phyloP scores from a whole-genome alignment of 2,888 invertebrate genomes.

The Hyposoter didymator region DNA sequence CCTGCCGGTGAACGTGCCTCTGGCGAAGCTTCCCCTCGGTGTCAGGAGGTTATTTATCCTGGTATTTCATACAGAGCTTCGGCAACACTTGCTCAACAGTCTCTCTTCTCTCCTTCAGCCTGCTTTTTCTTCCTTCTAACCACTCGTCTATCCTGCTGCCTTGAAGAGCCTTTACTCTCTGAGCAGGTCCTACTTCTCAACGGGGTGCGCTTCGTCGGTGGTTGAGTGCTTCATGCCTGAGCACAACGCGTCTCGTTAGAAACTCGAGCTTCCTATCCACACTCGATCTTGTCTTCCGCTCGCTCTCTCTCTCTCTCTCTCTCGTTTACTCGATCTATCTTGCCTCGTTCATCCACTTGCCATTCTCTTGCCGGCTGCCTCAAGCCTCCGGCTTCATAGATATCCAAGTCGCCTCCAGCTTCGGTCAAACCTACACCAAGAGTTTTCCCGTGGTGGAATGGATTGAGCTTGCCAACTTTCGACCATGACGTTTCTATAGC shows the following conservation, averaged over 20 bases:
- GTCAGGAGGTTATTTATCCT: constrained; percentile 73
- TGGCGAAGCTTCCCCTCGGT: constrained; percentile 37
- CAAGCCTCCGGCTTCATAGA: constrained; percentile 36
- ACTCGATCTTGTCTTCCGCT: constrained; percentile 12
- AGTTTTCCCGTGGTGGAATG: constrained; percentile 41
- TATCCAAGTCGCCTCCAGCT: constrained; percentile 51
- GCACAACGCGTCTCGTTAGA: constrained; percentile 79
- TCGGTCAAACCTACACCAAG: constrained; percentile 47
- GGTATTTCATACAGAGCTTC: constrained; percentile 75
- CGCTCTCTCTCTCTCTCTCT: constrained; percentile 19
- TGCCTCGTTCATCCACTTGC: neutral
- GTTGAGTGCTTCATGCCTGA: constrained; percentile 78
- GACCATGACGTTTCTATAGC: constrained; percentile 55
- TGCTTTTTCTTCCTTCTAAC: constrained; percentile 22
- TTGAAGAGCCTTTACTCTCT: constrained; percentile 26
- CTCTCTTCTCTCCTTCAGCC: constrained; percentile 10
- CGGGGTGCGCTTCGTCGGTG: constrained; percentile 70
- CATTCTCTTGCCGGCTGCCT: constrained; percentile 18
- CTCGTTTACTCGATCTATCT: constrained; percentile 15
- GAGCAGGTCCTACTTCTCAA: constrained; percentile 17
- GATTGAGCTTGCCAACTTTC: constrained; percentile 67
- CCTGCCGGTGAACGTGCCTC: constrained; percentile 2
- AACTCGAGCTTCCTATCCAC: constrained; percentile 77
- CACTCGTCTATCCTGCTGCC: constrained; percentile 22
- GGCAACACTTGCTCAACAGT: constrained; percentile 47